Evolutionary conservation across 2,888 invertebrate species (phyloP), one percentile per base, ranked within the genome.

Genomic region (Machimus atricapillus): DNA sequence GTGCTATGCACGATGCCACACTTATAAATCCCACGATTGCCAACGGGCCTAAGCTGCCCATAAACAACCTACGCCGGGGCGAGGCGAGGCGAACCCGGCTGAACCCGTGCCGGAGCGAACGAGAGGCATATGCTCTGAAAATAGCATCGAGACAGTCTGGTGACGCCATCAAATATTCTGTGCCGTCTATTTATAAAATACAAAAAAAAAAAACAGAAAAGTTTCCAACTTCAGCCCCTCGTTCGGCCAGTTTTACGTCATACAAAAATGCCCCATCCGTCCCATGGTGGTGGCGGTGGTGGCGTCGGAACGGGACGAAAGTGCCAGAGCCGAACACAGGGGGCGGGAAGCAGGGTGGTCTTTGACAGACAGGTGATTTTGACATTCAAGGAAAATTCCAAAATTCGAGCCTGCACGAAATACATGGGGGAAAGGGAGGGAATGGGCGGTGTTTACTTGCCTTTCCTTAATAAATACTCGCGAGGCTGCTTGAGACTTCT

Each of bases 131-230:
- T 82, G 82, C 82, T 58, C 82, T 82, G 82, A 82, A 82, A 82
- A 82, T 82, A 82, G 82, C 52, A 31, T 56, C 81, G 81, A 81
- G 81, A 81, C 81, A 81, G 81, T 81, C 81, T 81, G 81, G 81
- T 81, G 81, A 81, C 81, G 81, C 81, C 81, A 81, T 81, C 81
- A 81, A 81, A 52, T 52, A 81, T 81, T 81, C 52, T 81, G 27
- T 81, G 81, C 52, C 52, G 81, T 81, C 81, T 81, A 81, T 81
- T 81, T 81, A 81, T 81, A 81, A 34, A 77, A 74, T 16, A 77
- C 23, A 34, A 34, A 31, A 78, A 78, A 37, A 78, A 40, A 37
- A 81, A 43, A 37, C 1, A 37, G 8, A 81, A 81, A 43, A 52
- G 46, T 27, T 23, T 27, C 23, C 46, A 81, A 52, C 81, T 81